A percentile compares a stretch with the other conserved stretches of the same genome.
phyloP scores from a whole-genome alignment of 2,113 vertebrate species.

The Echinops telfairi region DNA sequence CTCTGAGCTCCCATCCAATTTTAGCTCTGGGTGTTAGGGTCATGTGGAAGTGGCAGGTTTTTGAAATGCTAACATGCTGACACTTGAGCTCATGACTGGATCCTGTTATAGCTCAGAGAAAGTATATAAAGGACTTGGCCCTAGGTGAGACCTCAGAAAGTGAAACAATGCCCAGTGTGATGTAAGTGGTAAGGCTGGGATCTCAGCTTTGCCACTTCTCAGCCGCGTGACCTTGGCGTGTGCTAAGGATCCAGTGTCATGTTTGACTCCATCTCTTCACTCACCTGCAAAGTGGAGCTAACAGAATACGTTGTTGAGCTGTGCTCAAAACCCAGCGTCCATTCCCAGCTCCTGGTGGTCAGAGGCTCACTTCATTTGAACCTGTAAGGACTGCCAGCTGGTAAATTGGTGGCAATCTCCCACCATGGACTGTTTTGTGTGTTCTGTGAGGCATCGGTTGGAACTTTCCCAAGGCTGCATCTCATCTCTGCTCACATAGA shows the following conservation, averaged over 20 bases:
- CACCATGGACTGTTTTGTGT: not conserved
- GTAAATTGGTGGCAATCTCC: not conserved
- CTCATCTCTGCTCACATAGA: not conserved
- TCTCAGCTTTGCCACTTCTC: not conserved
- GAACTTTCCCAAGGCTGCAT: not conserved
- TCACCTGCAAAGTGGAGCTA: not conserved
- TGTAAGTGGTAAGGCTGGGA: not conserved
- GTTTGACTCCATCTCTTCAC: not conserved
- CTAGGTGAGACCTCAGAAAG: constrained; percentile 68
- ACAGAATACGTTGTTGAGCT: no score
- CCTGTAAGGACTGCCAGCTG: not conserved
- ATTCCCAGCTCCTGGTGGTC: not conserved
- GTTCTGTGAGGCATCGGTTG: not conserved
- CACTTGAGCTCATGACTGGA: constrained; percentile 57
- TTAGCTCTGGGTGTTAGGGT: constrained; percentile 79
- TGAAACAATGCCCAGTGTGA: constrained; percentile 35
- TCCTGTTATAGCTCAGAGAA: constrained; percentile 75
- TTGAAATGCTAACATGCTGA: constrained; percentile 75
- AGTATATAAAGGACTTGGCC: constrained; percentile 66
- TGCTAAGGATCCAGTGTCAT: not conserved
- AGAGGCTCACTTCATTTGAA: not conserved
- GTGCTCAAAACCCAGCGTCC: no score
- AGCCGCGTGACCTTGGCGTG: not conserved
- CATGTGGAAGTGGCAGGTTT: constrained; percentile 74
- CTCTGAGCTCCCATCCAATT: constrained; percentile 70